Conservation (phyloP, 2,113 vertebrate species). For the Rhinogobius similis region DNA sequence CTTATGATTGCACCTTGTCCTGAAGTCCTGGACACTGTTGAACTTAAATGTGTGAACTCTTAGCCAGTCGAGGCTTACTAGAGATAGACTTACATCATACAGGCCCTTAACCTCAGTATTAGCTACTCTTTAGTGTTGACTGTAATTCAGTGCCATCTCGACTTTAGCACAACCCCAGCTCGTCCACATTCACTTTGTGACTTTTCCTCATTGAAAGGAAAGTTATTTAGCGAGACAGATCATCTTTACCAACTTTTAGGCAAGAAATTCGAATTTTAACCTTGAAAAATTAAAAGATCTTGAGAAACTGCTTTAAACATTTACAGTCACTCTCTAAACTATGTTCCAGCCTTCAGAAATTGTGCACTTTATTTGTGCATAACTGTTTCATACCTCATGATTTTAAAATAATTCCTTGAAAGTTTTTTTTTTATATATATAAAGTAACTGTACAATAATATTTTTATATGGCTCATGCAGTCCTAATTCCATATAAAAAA, state of each 20-base stretch:
- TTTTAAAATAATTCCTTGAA: constrained; percentile 67
- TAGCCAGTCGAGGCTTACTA: constrained; percentile 25
- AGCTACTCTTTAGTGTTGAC: constrained; percentile 34
- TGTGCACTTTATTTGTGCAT: constrained; percentile 26
- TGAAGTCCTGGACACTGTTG: constrained; percentile 65
- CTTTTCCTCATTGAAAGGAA: background rate
- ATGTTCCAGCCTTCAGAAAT: constrained; percentile 32
- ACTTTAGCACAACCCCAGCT: background rate
- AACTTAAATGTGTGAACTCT: constrained; percentile 37
- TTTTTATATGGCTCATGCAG: constrained; percentile 52
- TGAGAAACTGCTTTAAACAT: constrained; percentile 30
- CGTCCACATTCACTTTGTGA: background rate
- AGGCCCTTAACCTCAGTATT: constrained; percentile 68
- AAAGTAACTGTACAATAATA: constrained; percentile 55
- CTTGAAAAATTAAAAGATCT: background rate
- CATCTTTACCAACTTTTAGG: background rate
- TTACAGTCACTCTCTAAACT: constrained; percentile 10
- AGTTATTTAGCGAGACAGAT: too few species aligned
- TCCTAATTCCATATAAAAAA: constrained; percentile 10
- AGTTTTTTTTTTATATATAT: constrained; percentile 60
- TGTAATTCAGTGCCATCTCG: background rate
- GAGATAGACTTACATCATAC: constrained; percentile 35
- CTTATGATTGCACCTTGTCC: constrained; percentile 91
- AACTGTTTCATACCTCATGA: constrained; percentile 70
- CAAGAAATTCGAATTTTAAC: constrained; percentile 6